A percentile compares a stretch with the other conserved stretches of the same genome.
These are phyloP conservation scores for Falco novaeseelandiae DNA, from an alignment of 2,797 vertebrate genomes.

Conservation along the genomic window DNA sequence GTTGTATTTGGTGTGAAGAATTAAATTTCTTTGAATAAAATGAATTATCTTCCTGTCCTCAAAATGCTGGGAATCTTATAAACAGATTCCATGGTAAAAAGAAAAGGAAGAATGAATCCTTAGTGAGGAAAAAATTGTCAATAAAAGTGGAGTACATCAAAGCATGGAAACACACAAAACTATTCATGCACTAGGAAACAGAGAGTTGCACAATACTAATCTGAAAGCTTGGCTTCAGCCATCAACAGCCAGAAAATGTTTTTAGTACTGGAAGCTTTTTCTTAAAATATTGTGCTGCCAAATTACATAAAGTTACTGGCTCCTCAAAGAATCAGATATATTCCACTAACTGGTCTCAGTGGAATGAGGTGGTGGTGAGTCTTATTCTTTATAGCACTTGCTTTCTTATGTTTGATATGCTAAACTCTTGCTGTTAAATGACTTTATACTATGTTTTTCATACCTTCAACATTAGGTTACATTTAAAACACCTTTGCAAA, in stretches of 20 bases:
- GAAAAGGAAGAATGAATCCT: neutral
- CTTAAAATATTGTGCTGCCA: neutral
- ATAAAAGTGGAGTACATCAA: neutral
- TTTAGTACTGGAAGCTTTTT: neutral
- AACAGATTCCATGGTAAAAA: neutral
- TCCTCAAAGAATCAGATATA: neutral
- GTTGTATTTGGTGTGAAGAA: neutral
- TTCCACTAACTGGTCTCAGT: neutral
- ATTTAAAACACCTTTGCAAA: neutral
- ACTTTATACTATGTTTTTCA: neutral
- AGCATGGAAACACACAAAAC: neutral
- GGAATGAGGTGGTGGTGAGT: neutral
- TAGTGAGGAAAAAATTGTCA: neutral
- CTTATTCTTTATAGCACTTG: neutral
- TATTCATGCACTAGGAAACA: neutral
- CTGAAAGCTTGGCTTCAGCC: neutral
- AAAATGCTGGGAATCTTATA: neutral
- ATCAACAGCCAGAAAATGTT: neutral
- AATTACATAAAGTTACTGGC: neutral
- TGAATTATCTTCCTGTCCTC: neutral
- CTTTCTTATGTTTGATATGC: neutral
- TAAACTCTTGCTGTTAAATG: slow-evolving; percentile 25
- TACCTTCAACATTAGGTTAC: neutral
- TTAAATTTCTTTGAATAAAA: neutral
- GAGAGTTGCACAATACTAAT: neutral